Evolutionary conservation across 2,113 vertebrate species (phyloP), one percentile per base, ranked within the genome.

Genomic region (Menidia beryllina): DNA sequence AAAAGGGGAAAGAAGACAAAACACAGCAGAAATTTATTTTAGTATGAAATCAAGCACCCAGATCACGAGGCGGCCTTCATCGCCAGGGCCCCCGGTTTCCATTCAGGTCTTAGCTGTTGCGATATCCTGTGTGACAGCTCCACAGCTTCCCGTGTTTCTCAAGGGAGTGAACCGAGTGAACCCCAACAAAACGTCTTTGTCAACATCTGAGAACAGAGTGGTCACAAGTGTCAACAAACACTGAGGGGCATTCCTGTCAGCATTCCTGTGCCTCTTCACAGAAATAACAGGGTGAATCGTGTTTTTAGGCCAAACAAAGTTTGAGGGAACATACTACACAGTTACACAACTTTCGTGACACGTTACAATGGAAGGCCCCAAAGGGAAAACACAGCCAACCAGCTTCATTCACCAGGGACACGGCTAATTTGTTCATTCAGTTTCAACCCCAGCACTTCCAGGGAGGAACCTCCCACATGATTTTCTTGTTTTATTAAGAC

Each of bases 111-210:
- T 54, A 72, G 79, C 79, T 83, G 57, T 64, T 45, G 73, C 62
- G 77, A 89, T 85, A 80, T 89, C 85, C 84, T 77, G 83, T 72
- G 27, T 88, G 86, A 86, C 86, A 84, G 86, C 64, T 69, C 73
- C 75, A 79, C 81, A 63, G 86, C 81, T 72, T 27, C 74, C 72
- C 63, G 10, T 62, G 68, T 77, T 83, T 63, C 69, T 75, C 67
- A 75, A 66, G 48, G 50, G 72, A 83, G 57, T 77, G 91, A 92
- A 92, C 89, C 27, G 76, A 77, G 59, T 91, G 86, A 91, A 89
- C 90, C 88, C 86, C 86, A 89, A 90, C 89, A 89, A 90, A 91
- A 89, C 72, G 69, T 91, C 91, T 93, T 89, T 91, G 88, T 91
- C 80, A 59, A 81, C 82, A 87, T 86, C 82, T 81, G 87, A 92